These are phyloP conservation scores for Campaea margaritaria DNA, from an alignment of 2,888 invertebrate genomes.

Conservation along the genomic window DNA sequence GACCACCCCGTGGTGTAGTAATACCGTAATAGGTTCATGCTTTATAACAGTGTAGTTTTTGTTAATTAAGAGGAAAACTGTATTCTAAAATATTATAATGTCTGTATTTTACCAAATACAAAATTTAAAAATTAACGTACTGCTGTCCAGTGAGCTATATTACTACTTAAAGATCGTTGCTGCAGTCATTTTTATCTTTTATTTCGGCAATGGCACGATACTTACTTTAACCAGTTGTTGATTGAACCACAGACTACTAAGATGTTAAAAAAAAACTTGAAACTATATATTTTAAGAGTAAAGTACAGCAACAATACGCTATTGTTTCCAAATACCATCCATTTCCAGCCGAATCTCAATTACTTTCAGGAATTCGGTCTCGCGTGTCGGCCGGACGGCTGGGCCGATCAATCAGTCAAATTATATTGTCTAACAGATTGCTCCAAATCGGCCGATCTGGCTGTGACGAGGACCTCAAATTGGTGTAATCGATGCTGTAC, in stretches of 20 bases:
- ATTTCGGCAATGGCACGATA: too few species aligned
- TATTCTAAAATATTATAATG: too few species aligned
- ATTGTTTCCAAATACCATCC: conserved; percentile 5
- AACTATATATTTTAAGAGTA: too few species aligned
- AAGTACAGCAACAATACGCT: background rate
- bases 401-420: conserved; percentile 80
- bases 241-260: too few species aligned
- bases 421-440: conserved; percentile 77
- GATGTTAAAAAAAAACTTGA: too few species aligned
- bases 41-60: conserved; percentile 22
- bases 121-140: too few species aligned
- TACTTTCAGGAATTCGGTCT: conserved; percentile 7
- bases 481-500: conserved; percentile 21
- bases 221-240: too few species aligned
- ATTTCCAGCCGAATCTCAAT: conserved; percentile 18
- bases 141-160: too few species aligned
- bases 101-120: too few species aligned
- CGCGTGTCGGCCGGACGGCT: conserved; percentile 14
- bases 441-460: conserved; percentile 59
- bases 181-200: too few species aligned
- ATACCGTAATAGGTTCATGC: conserved; percentile 17
- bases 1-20: conserved; percentile 43
- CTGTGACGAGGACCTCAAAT: conserved; percentile 18
- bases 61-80: conserved; percentile 13
- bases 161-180: too few species aligned